Evolutionary conservation across 2,888 invertebrate species (phyloP).

Genomic region (Cephus pygmeus): DNA sequence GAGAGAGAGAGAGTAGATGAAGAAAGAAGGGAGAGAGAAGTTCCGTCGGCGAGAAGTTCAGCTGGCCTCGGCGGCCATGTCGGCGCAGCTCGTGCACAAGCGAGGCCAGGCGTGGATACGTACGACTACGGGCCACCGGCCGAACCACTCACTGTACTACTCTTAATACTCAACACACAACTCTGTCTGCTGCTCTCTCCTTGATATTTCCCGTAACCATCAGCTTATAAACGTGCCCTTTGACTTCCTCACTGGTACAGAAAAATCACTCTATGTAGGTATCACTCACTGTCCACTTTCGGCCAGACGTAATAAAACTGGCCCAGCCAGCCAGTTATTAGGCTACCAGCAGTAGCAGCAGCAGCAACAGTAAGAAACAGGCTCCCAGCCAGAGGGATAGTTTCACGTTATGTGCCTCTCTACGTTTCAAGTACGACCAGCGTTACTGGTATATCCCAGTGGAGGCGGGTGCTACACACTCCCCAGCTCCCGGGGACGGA

Average conservation of each 20-base stretch:
- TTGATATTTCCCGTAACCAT: not conserved
- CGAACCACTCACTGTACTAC: slow-evolving; percentile 7
- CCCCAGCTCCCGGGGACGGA: not conserved
- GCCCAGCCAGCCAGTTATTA: not conserved
- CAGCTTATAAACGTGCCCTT: not conserved
- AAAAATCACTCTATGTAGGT: not conserved
- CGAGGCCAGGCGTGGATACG: slow-evolving; percentile 6
- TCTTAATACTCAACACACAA: not conserved
- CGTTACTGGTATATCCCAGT: not conserved
- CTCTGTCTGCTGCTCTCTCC: not conserved
- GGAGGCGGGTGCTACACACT: not conserved
- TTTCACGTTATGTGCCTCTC: not conserved
- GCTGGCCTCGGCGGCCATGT: slow-evolving; percentile 64
- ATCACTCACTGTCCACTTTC: not conserved
- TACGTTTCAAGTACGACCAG: not conserved
- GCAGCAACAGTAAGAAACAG: not conserved
- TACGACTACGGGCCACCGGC: slow-evolving; percentile 5
- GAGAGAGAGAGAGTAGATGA: slow-evolving; percentile 25
- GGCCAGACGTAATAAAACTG: not conserved
- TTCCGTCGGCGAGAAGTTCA: slow-evolving; percentile 46
- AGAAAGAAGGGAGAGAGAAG: slow-evolving; percentile 21
- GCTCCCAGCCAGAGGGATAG: not conserved
- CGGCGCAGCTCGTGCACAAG: slow-evolving; percentile 39
- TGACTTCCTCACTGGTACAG: not conserved
- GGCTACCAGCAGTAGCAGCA: not conserved